phyloP scores from a whole-genome alignment of 2,797 vertebrate species.

The Acanthopagrus latus region DNA sequence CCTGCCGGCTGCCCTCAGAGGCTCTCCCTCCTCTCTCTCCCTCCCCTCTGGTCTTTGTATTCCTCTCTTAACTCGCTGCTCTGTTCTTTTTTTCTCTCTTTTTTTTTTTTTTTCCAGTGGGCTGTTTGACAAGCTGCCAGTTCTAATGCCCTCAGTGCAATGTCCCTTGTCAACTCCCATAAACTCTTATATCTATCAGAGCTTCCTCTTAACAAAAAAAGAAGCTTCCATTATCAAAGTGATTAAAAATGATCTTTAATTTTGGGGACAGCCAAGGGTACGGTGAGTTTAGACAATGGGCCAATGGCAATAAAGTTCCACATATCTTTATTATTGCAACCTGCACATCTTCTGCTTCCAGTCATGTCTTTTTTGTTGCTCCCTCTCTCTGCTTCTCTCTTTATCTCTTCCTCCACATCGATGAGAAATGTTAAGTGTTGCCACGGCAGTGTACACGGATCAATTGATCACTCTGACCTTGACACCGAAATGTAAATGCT shows the following conservation, averaged over 20 bases:
- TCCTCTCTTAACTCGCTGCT: slow-evolving; percentile 80
- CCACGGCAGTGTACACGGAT: slow-evolving; percentile 45
- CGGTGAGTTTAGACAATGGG: slow-evolving; percentile 70
- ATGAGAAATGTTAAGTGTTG: slow-evolving; percentile 44
- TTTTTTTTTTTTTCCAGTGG: slow-evolving; percentile 69
- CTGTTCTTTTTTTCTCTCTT: slow-evolving; percentile 51
- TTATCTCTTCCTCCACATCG: slow-evolving; percentile 13
- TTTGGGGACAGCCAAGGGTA: slow-evolving; percentile 80
- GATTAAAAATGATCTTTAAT: slow-evolving; percentile 88
- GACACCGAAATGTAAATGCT: slow-evolving; percentile 59
- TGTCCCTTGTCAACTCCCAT: slow-evolving; percentile 88
- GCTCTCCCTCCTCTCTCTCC: neutral
- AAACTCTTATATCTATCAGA: slow-evolving; percentile 86
- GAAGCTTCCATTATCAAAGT: slow-evolving; percentile 86
- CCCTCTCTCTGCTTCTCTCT: slow-evolving; percentile 1
- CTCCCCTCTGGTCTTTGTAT: slow-evolving; percentile 65
- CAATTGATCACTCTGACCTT: slow-evolving; percentile 64
- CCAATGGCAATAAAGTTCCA: slow-evolving; percentile 61
- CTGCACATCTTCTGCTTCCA: neutral
- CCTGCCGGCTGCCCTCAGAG: slow-evolving; percentile 58
- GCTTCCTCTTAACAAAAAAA: slow-evolving; percentile 79
- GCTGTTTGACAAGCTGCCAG: slow-evolving; percentile 89
- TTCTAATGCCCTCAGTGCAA: slow-evolving; percentile 86
- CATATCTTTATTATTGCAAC: slow-evolving; percentile 47
- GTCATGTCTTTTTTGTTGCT: neutral